A percentile compares a stretch with the other conserved stretches of the same genome.
phyloP scores from a whole-genome alignment of 1,140 invertebrate species.

The Bombus polaris region DNA sequence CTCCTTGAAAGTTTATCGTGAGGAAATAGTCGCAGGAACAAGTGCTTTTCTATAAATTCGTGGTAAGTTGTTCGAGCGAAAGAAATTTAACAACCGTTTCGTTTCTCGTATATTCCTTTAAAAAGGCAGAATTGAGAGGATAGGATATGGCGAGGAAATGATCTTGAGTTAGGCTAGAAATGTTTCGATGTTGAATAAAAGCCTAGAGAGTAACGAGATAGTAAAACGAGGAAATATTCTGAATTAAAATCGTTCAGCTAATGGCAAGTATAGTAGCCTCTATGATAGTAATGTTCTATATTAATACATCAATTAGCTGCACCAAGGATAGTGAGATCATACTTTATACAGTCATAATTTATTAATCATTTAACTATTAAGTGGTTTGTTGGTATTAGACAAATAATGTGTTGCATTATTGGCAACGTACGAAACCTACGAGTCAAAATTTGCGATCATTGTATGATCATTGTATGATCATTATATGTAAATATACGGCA shows the following conservation, averaged over 20 bases:
- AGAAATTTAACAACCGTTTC: slow-evolving; percentile 38
- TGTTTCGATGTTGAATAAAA: background rate
- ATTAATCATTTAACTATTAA: no score
- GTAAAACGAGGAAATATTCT: background rate
- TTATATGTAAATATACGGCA: no score
- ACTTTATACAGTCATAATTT: background rate
- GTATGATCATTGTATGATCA: no score
- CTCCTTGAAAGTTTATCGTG: background rate
- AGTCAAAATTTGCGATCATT: no score
- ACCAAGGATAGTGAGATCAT: background rate
- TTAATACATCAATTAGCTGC: background rate
- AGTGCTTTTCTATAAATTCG: slow-evolving; percentile 25
- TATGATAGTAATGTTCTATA: background rate
- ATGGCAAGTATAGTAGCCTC: background rate
- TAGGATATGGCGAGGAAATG: background rate
- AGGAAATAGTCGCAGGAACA: background rate
- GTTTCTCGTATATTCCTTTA: slow-evolving; percentile 28
- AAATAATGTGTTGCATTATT: no score
- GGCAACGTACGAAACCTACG: no score
- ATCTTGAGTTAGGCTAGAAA: background rate
- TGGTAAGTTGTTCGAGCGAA: background rate
- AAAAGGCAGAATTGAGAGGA: background rate
- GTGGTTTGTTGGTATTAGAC: no score
- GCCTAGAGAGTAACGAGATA: background rate
- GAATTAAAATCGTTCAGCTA: background rate